Conservation (phyloP, 2,113 vertebrate genomes). For the Melanostigma gelatinosum region DNA sequence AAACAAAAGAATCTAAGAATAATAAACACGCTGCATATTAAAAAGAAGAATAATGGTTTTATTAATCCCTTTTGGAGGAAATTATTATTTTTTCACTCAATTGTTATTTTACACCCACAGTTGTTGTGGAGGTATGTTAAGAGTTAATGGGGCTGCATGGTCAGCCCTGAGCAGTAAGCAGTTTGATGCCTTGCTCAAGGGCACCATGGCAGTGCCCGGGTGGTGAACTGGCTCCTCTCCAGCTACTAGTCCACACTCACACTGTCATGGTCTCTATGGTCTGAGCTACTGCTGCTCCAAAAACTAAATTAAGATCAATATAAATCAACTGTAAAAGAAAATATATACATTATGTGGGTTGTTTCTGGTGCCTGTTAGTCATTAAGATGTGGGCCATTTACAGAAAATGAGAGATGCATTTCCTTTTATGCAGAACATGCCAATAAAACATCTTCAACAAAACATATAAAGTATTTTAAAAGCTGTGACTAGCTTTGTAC, state of each 20-base stretch:
- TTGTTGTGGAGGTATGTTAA: not conserved
- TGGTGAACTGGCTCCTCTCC: not conserved
- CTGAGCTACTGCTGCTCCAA: not conserved
- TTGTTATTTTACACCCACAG: not conserved
- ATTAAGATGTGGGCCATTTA: not conserved
- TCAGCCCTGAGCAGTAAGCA: not conserved
- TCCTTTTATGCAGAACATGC: not conserved
- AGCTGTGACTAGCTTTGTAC: not conserved
- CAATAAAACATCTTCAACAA: not conserved
- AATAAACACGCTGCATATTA: not conserved
- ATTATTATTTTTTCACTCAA: not conserved
- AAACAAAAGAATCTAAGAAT: not conserved
- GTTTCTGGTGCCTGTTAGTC: not conserved
- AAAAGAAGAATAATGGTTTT: not conserved
- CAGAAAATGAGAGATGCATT: not conserved
- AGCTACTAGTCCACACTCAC: not conserved
- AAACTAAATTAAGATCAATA: not conserved
- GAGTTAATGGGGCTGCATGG: not conserved
- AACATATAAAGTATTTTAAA: not conserved
- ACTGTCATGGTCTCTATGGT: not conserved
- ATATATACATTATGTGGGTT: not conserved
- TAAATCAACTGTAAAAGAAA: not conserved
- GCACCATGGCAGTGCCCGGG: not conserved
- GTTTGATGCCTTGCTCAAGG: not conserved
- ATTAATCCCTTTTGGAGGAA: not conserved